Evolutionary conservation across 2,113 vertebrate species (phyloP).

Genomic region (Myxocyprinus asiaticus): DNA sequence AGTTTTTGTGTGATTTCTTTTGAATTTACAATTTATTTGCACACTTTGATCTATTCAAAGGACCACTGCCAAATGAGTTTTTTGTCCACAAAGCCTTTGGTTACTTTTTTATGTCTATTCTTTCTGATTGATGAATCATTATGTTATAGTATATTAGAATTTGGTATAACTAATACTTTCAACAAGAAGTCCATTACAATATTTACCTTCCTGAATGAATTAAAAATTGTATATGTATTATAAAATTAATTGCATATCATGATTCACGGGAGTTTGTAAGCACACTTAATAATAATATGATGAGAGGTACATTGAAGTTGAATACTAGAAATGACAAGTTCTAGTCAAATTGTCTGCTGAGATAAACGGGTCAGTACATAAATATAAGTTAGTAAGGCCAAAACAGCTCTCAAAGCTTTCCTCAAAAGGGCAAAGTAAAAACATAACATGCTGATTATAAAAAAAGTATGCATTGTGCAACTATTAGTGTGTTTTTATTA

Average conservation of each 20-base stretch:
- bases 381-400: no score
- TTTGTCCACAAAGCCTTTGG: constrained; percentile 36
- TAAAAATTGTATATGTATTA: neutral
- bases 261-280: neutral
- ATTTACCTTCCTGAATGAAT: neutral
- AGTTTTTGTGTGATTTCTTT: constrained; percentile 35
- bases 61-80: constrained; percentile 60
- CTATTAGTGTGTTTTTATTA: neutral
- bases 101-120: constrained; percentile 26
- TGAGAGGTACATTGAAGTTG: no score
- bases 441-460: no score
- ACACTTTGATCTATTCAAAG: constrained; percentile 45
- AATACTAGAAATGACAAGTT: no score
- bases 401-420: no score
- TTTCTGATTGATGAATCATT: neutral
- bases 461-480: neutral
- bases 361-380: no score
- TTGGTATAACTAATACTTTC: neutral
- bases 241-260: constrained; percentile 6
- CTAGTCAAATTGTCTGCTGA: no score
- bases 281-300: no score
- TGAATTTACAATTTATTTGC: constrained; percentile 42
- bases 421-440: no score
- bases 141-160: neutral
- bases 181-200: neutral